Base-by-base conservation (phyloP, 2,113 vertebrate genomes). In the Ornithorhynchus anatinus region DNA sequence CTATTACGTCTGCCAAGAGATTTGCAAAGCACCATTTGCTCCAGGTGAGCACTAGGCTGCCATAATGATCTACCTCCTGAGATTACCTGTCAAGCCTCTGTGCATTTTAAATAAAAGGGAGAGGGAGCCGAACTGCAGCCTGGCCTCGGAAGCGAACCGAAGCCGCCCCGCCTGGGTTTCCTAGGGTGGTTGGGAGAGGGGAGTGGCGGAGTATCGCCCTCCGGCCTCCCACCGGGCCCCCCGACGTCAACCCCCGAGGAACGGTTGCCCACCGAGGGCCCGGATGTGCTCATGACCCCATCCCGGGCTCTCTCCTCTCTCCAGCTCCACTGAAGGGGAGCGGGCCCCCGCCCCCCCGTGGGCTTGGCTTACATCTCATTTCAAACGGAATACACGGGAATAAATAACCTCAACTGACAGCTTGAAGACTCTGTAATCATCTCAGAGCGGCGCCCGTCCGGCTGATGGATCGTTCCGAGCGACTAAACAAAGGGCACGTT, bases 81-180 rank as follows among this genome's bases (percentile, higher is more conserved):
- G 72, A 43, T 39, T 44, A 35, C 48, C 75, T 69, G 72, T 32
- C 42, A 72, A 70, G 59, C 32, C 42, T 39, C 29, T 17, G 61
- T 13, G 57, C 56, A 58, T 76, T 72, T 65, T 71, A 76, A 79
- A 82, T 32, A 31, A 10, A 65, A 81, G 74, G 80, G 52, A 53
- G 79, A 85, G 72, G 69, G 61, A n/a, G 53, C 79, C 80, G 59
- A 77, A 72, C 15, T 59, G 1, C 44, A 79, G 27, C 65, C 48
- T 15, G 2, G 33, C 77, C 50, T 50, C 71, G 60, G 2, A 79
- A 43, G 79, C 79, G 3, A 29, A 23, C 35, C 6, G 64, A 37
- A 51, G 1, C 1, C 51, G 72, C 85, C 65, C 57, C 0, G 63
- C 48, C 53, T 53, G 60, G 1, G 33, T 3, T 3, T n/a, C 50